A percentile compares a stretch with the other conserved stretches of the same genome.
Conservation (phyloP, 2,888 invertebrate genomes). For the Ophion slaviceki region DNA sequence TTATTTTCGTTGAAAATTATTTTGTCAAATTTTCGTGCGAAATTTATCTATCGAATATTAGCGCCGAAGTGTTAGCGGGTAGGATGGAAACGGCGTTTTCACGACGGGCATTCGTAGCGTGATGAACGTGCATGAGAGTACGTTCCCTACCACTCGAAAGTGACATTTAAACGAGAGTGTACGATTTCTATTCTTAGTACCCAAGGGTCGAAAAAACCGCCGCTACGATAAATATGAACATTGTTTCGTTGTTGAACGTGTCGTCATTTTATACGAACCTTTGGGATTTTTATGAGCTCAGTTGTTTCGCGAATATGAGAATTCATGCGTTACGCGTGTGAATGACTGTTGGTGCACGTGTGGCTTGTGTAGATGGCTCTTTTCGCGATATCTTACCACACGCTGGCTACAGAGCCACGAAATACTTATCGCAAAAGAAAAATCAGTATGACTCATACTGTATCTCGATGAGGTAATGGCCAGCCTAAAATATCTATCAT, state of each 20-base stretch:
- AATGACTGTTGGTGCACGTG: not conserved
- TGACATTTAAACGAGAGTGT: constrained; percentile 11
- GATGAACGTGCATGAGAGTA: not conserved
- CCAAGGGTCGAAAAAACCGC: not conserved
- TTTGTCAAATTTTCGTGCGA: not conserved
- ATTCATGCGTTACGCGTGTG: not conserved
- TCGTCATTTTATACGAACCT: not conserved
- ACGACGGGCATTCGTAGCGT: not conserved
- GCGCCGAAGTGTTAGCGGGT: not conserved
- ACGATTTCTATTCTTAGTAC: constrained; percentile 1
- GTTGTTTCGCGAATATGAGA: not conserved
- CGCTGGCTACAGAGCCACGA: not conserved
- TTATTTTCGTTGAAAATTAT: not conserved
- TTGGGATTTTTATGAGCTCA: not conserved
- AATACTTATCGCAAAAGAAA: constrained; percentile 14
- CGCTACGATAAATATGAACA: not conserved
- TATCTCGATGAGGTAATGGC: constrained; percentile 12
- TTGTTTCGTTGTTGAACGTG: not conserved
- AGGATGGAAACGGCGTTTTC: not conserved
- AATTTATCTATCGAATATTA: not conserved
- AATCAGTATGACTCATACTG: constrained; percentile 22
- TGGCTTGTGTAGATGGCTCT: not conserved
- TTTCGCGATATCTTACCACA: constrained; percentile 6
- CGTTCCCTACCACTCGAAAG: not conserved
- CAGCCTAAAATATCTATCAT: constrained; percentile 6